Evolutionary conservation across 2,888 invertebrate genomes (phyloP), one percentile per base, ranked within the genome.

Genomic region (Drosophila prolongata): DNA sequence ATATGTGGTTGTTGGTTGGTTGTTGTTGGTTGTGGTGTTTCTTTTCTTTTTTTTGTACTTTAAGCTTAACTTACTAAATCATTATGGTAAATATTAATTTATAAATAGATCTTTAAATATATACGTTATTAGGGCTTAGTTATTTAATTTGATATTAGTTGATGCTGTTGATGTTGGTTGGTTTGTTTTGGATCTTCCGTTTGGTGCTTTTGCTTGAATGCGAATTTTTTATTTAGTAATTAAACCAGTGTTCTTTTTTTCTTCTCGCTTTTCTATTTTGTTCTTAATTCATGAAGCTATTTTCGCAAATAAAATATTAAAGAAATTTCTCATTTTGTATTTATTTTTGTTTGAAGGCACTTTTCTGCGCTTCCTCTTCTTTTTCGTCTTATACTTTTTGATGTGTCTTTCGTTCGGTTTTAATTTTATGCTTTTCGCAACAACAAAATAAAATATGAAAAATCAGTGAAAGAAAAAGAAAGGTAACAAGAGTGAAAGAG

Each of bases 121-220:
- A 52, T 71, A 70, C 77, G 73, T 82, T 85, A 77, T 85, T 85
- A 43, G 60, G 60, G 60, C 60, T 60, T 49, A 60, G 40, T 62
- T 47, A 42, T 87, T 79, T 80, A 83, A 76, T 85, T 85, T 85
- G 85, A 85, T 85, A 85, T 80, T 87, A 87, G 86, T 83, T 87
- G 87, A 77, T 82, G 83, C 78, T 75, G 73, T 69, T 80, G 77
- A 77, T 77, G 77, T 74, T 64, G 70, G 49, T 76, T 67, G 44
- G 40, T 61, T 76, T 75, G 67, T 67, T 78, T 78, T 82, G 66
- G 64, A 55, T 79, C 62, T 60, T 70, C 72, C 52, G 16, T 75
- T 66, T 72, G 71, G 71, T 59, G 60, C 53, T 75, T 46, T 75
- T 49, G 65, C 43, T 61, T 54, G 49, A 47, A 38, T 43, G 34